Conservation (phyloP, 2,888 invertebrate species). For the Antheraea assamensis region DNA sequence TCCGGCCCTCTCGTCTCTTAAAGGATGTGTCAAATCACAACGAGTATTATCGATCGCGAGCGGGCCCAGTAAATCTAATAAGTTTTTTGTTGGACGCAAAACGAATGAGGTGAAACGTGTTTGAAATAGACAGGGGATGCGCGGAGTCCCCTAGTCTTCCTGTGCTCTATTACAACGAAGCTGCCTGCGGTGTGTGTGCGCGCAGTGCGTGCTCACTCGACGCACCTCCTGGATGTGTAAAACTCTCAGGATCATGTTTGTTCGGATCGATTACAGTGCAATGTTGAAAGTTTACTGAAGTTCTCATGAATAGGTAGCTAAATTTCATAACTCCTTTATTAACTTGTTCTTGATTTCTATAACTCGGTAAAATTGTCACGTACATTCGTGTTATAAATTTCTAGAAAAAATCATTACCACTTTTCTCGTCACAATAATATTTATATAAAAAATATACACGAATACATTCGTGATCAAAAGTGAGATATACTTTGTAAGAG, state of each 20-base stretch:
- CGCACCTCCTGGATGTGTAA: conserved; percentile 49
- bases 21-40: conserved; percentile 67
- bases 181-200: conserved; percentile 27
- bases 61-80: conserved; percentile 73
- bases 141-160: conserved; percentile 64
- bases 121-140: conserved; percentile 82
- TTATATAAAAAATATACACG: background rate
- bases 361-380: too few species aligned
- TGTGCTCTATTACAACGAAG: background rate
- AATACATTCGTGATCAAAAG: background rate
- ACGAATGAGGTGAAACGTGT: conserved; percentile 81
- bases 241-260: conserved; percentile 70
- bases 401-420: too few species aligned
- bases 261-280: conserved; percentile 67
- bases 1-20: conserved; percentile 26
- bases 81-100: conserved; percentile 75
- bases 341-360: too few species aligned
- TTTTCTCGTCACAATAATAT: background rate
- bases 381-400: too few species aligned
- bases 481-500: background rate
- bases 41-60: conserved; percentile 63
- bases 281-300: background rate
- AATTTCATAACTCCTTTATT: too few species aligned
- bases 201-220: conserved; percentile 60
- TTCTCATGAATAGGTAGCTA: too few species aligned